Evolutionary conservation across 92 coral and sea anemone genomes (phyloP).

Genomic region (Porites rus): DNA sequence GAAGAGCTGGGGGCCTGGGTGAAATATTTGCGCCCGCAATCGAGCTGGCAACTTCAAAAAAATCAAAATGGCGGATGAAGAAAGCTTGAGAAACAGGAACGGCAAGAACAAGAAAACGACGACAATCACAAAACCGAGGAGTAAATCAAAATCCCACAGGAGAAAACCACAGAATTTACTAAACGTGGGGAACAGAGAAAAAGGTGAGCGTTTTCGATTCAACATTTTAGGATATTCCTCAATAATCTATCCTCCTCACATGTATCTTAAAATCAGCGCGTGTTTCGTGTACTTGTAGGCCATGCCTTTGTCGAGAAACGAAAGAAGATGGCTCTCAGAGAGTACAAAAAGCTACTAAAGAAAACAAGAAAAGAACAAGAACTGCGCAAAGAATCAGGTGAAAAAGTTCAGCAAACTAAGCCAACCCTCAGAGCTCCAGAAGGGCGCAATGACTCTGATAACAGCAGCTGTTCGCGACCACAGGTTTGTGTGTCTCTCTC

Average conservation of each 20-base stretch:
- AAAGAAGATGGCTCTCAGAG: conserved; percentile 75
- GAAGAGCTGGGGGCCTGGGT: too few species aligned
- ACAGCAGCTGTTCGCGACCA: too few species aligned
- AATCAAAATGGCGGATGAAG: conserved; percentile 74
- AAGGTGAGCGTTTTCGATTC: conserved; percentile 43
- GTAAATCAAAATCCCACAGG: conserved; percentile 59
- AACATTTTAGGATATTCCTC: too few species aligned
- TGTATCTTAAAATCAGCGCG: background rate
- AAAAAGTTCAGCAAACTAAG: background rate
- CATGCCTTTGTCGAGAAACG: conserved; percentile 92
- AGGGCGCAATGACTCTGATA: background rate
- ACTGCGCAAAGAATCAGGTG: background rate
- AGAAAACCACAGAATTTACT: conserved; percentile 47
- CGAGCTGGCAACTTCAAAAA: background rate
- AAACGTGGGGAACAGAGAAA: conserved; percentile 70
- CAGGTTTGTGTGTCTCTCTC: conserved; percentile 11
- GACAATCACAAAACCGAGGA: conserved; percentile 24
- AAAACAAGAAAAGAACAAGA: conserved; percentile 65
- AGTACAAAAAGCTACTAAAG: conserved; percentile 82
- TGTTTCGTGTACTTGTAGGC: conserved; percentile 53
- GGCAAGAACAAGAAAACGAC: conserved; percentile 6
- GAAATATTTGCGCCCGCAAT: background rate
- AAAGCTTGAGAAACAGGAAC: background rate
- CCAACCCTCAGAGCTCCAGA: background rate
- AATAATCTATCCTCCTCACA: background rate